Base-by-base conservation (phyloP, 2,888 invertebrate genomes). In the Tyria jacobaeae region DNA sequence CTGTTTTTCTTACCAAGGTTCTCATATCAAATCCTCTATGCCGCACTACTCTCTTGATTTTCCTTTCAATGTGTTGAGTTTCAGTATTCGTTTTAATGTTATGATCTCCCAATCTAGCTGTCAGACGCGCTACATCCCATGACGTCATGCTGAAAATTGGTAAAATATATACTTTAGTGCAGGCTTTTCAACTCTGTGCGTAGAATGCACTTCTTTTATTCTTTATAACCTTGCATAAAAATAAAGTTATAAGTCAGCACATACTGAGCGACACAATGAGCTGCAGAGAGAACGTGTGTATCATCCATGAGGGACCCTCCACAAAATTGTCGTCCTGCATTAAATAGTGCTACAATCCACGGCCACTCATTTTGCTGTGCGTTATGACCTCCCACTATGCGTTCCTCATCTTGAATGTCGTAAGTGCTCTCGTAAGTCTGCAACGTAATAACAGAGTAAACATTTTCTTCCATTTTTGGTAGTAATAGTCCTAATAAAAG, bases 241-340 rank as follows among this genome's bases (percentile, higher is more conserved):
- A n/a, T n/a, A n/a, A n/a, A n/a, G 0, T 1, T 7, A 6, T 21
- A 37, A 17, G 15, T 50, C 14, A 15, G 1, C 62, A 81, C 96
- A 95, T 94, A 98, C 98, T 97, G 97, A 35, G 97, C 97, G 31
- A 98, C 97, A 85, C 98, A 98, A 90, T 98, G 98, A 1, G 98
- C 98, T 3, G 98, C 97, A 2, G 98, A 96, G 15, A 98, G 90
- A 54, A 98, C 96, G 81, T 98, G 97, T 56, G 86, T 89, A 69
- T 96, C 95, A 79, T 98, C 97, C 68, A 98, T 96, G 50, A 98
- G 92, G 0, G 97, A 97, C 12, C 98, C 98, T 1, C 98, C 98
- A 84, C 98, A 98, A 89, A 98, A 98, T 86, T 98, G 97, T 37
- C 97, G 95, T 17, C 97, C 97, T 7, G 95, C 95, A 84, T 97